phyloP scores from a whole-genome alignment of 2,888 invertebrate genomes.

The Galeruca laticollis region DNA sequence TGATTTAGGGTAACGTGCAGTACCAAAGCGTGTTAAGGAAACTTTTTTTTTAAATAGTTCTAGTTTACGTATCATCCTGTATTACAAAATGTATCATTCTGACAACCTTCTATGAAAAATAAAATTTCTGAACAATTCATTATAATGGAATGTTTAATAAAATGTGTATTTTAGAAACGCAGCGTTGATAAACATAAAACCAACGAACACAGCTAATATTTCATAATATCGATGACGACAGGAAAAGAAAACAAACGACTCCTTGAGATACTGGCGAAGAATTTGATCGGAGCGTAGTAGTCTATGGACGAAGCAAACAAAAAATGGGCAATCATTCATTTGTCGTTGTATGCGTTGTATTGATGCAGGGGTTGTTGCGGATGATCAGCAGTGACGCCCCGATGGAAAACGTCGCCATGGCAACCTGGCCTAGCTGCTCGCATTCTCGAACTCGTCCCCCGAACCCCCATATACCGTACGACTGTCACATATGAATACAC shows the following conservation, averaged over 20 bases:
- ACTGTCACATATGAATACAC: conserved; percentile 65
- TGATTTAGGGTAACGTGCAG: too few relatives aligned
- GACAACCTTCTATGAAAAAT: too few relatives aligned
- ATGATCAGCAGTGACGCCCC: conserved; percentile 65
- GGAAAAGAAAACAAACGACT: conserved; percentile 31
- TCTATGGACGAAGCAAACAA: conserved; percentile 40
- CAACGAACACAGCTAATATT: conserved; percentile 11
- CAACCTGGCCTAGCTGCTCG: conserved; percentile 51
- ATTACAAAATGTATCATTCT: too few relatives aligned
- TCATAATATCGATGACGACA: conserved; percentile 32
- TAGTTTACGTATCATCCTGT: too few relatives aligned
- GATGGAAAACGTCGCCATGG: conserved; percentile 61
- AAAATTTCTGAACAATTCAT: too few relatives aligned
- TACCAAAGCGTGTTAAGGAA: too few relatives aligned
- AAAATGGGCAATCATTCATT: conserved; percentile 48
- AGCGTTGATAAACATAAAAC: not conserved
- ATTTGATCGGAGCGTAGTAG: conserved; percentile 34
- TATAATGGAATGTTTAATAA: too few relatives aligned
- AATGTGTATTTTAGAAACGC: not conserved
- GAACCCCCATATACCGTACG: conserved; percentile 47
- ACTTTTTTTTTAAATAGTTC: too few relatives aligned
- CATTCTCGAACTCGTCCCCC: conserved; percentile 41
- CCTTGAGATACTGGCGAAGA: conserved; percentile 33
- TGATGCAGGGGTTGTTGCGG: conserved; percentile 66
- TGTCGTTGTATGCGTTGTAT: conserved; percentile 58